phyloP scores from a whole-genome alignment of 2,797 vertebrate species.

The Gymnocypris eckloni region DNA sequence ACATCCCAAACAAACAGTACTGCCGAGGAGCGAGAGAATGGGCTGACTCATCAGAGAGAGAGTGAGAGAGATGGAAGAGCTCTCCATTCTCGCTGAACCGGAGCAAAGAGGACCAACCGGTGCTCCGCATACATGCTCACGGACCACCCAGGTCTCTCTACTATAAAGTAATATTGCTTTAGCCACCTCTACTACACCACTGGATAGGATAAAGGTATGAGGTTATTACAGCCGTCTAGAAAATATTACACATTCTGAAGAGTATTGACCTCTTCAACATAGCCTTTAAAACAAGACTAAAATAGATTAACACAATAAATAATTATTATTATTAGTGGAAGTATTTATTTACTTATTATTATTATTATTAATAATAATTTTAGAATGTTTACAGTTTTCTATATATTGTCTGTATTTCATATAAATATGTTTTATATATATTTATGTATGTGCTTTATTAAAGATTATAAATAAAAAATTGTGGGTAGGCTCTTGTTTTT shows the following conservation, averaged over 20 bases:
- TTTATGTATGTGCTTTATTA: not conserved
- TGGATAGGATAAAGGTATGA: constrained; percentile 24
- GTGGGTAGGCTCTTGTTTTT: constrained; percentile 62
- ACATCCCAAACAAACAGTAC: constrained; percentile 66
- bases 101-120: constrained; percentile 12
- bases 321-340: not conserved
- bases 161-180: constrained; percentile 38
- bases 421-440: not conserved
- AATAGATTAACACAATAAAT: not conserved
- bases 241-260: constrained; percentile 12
- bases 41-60: constrained; percentile 64
- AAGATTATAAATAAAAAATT: not conserved
- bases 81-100: constrained; percentile 21
- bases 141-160: constrained; percentile 56
- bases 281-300: not conserved
- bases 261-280: constrained; percentile 18
- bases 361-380: too few species aligned
- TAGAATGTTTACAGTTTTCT: not conserved
- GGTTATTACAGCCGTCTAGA: constrained; percentile 21
- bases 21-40: constrained; percentile 60
- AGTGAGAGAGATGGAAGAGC: constrained; percentile 29
- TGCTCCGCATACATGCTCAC: constrained; percentile 28
- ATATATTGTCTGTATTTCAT: not conserved
- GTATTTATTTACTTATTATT: not conserved
- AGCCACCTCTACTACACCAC: constrained; percentile 17